Evolutionary conservation across 2,888 invertebrate species (phyloP), one percentile per base, ranked within the genome.

Genomic region (Nephrotoma guestfalica): DNA sequence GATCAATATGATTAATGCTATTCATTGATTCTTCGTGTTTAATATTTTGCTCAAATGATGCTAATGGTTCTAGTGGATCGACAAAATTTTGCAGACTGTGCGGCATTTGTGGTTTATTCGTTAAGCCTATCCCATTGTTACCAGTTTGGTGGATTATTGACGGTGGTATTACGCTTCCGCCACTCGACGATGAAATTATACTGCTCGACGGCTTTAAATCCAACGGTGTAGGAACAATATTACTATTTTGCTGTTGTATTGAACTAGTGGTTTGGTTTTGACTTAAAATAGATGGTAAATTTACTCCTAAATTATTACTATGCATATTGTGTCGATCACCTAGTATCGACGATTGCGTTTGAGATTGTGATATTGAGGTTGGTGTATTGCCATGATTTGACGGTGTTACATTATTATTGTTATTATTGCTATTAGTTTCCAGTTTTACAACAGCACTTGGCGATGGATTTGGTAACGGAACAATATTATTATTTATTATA

Each of bases 1-100:
- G 88, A 91, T 91, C 88, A 91, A 91, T 90, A 91, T 93, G 93
- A 43, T 93, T 92, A 87, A 92, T 92, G 89, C 92, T 90, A 85
- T 92, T 92, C 87, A 93, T 92, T 86, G 93, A 92, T 93, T 92
- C 86, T 93, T 93, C 86, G 92, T 41, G 41, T 86, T 85, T 57
- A 42, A 15, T 86, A 86, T 86, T 84, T 41, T 94, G 93, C 91
- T 95, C 95, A 88, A 95, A 91, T 89, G 94, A 95, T 86, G 95
- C 95, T 89, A 95, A 92, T 86, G 95, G 93, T 91, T 95, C 95
- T 89, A 95, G 92, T 30, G 95, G 95, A 90, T 95, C 95, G 87
- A 94, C 94, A 90, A 92, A 93, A 88, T 91, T 86, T n/a, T 40
- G 86, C 18, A 87, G 11, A n/a, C 30, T 86, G 15, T 85, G 85